Evolutionary conservation across 2,797 vertebrate genomes (phyloP).

Genomic region (Nyctibius grandis): DNA sequence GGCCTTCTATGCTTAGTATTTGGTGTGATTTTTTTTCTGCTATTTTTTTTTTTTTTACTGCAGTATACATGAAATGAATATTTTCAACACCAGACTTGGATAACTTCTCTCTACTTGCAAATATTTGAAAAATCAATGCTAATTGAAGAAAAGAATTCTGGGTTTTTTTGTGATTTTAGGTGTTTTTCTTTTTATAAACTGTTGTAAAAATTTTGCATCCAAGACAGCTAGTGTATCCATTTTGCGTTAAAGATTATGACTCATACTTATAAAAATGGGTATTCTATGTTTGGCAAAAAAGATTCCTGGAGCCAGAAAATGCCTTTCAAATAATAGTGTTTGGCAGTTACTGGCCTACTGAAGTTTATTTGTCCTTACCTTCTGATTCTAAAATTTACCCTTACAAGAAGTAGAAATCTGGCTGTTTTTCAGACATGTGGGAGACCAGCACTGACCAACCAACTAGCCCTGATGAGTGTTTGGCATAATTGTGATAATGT

Average conservation of each 20-base stretch:
- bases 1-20: background rate
- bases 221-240: background rate
- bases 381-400: background rate
- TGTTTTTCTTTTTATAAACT: background rate
- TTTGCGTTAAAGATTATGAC: background rate
- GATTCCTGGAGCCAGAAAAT: background rate
- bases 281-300: background rate
- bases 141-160: background rate
- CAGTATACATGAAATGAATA: background rate
- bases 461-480: background rate
- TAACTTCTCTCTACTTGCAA: background rate
- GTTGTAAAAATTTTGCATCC: background rate
- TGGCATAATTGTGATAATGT: background rate
- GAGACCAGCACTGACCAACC: background rate
- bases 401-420: background rate
- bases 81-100: background rate
- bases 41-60: background rate
- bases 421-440: background rate
- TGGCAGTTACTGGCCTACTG: background rate
- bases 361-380: background rate
- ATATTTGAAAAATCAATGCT: background rate
- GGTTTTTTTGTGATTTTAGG: fast-evolving
- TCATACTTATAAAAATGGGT: background rate
- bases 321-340: background rate
- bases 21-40: background rate